Evolutionary conservation across 2,888 invertebrate species (phyloP), one percentile per base, ranked within the genome.

Genomic region (Chromoteleia sp.): DNA sequence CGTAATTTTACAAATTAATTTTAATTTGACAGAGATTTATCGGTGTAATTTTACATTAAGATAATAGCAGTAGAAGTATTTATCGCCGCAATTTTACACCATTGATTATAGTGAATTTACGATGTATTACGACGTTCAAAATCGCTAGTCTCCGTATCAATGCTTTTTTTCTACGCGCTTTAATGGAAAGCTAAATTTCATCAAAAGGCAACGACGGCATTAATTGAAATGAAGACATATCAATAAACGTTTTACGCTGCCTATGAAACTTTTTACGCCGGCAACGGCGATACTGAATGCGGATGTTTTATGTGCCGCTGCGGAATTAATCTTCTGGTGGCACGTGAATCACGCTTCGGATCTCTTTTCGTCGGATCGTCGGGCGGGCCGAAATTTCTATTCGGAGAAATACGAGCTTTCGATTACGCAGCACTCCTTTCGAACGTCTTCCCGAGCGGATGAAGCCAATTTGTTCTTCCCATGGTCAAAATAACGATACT

Each of bases 371-470:
- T 79, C 67, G 52, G 33, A 50, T 76, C 14, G 8, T 2, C 33
- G 50, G 14, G 48, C 21, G 30, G 43, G 56, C 68, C 74, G 58
- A 77, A 74, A 76, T 81, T 77, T 81, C 73, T 70, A 56, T 77
- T 77, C 73, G 63, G 76, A 68, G 74, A 81, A 73, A 77, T 70
- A 67, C 74, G 77, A 70, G 77, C 81, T 77, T 81, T 77, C 68
- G 77, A 81, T 77, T 81, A 77, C 76, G 68, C 68, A 77, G 81
- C 81, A 77, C 68, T 81, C 81, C 65, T 77, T 77, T 61, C 75
- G 74, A 74, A 79, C 79, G 74, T 79, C 79, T 79, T 74, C 68
- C 43, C 68, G 54, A 67, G 68, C 79, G 74, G 79, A 79, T 68
- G 79, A 79, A 68, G 68, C 74, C 73, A 79, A 79, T 79, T 79